Conservation (phyloP, 1,140 invertebrate species). For the Chionoecetes opilio region DNA sequence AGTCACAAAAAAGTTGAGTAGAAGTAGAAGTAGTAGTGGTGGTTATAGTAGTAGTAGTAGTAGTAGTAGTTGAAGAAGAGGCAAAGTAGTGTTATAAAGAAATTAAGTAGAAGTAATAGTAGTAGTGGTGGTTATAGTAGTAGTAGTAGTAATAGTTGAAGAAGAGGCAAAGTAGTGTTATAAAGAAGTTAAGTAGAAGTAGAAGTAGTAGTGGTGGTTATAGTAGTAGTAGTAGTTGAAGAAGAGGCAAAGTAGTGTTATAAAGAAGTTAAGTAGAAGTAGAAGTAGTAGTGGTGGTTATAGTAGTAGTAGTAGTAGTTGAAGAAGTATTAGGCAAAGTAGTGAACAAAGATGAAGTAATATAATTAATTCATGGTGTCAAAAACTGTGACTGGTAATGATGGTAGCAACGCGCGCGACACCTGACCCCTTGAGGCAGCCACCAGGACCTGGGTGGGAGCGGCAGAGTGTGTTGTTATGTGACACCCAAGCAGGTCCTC, state of each 20-base stretch:
- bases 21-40: neutral
- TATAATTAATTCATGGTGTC: no score
- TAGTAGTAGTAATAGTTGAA: no score
- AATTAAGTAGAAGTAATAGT: no score
- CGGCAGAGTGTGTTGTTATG: neutral
- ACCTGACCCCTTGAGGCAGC: neutral
- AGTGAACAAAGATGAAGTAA: neutral
- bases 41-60: slow-evolving; percentile 35
- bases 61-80: neutral
- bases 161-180: neutral
- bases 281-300: neutral
- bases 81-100: no score
- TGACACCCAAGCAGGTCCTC: slow-evolving; percentile 7
- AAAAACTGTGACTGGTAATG: neutral
- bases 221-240: neutral
- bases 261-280: neutral
- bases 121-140: no score
- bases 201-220: neutral
- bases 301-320: slow-evolving; percentile 4
- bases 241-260: no score
- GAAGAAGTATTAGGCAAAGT: neutral
- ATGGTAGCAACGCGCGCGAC: neutral
- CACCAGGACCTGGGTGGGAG: neutral
- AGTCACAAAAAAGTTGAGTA: neutral
- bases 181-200: neutral